Evolutionary conservation across 2,888 invertebrate species (phyloP), one percentile per base, ranked within the genome.

Genomic region (Erebia aethiops): DNA sequence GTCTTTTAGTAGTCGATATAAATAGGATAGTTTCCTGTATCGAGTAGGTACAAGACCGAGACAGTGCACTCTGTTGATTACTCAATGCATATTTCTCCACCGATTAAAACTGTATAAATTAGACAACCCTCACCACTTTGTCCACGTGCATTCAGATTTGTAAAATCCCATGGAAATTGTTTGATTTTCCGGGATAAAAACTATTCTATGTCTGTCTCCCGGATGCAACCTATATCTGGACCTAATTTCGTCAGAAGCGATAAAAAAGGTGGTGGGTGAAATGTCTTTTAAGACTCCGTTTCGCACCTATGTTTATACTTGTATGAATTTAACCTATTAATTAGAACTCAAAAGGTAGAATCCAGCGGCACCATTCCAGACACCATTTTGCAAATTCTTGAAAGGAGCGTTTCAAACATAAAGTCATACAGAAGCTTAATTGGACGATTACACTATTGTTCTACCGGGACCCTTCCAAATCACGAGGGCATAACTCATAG

Each of bases 381-480:
- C 16, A 56, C n/a, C 58, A 58, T 8, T 64, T 67, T 54, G 46
- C 64, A 67, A 61, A 70, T 64, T 63, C 60, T 67, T 61, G 52
- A 70, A 71, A 68, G 73, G 70, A 72, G 74, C 67, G 58, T 71
- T 74, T 75, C 72, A 74, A 74, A 74, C 69, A 73, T 73, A 80
- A 78, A 80, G 85, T 86, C 89, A 87, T 86, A 87, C 87, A 89
- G 88, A 91, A 84, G 88, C 86, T 91, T 92, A 92, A 92, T 92
- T 92, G 91, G 89, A 85, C 90, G 85, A 92, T 93, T 92, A 93
- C 84, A 88, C 91, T 88, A 92, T 93, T 93, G 92, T 93, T 88
- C 86, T 84, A 81, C 74, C 75, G 77, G 79, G 77, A 80, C 87
- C 92, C 87, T 84, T 83, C 82, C 81, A 79, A 79, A 82, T 87